Evolutionary conservation across 2,888 invertebrate genomes (phyloP).

Genomic region (Andrena bicolor): DNA sequence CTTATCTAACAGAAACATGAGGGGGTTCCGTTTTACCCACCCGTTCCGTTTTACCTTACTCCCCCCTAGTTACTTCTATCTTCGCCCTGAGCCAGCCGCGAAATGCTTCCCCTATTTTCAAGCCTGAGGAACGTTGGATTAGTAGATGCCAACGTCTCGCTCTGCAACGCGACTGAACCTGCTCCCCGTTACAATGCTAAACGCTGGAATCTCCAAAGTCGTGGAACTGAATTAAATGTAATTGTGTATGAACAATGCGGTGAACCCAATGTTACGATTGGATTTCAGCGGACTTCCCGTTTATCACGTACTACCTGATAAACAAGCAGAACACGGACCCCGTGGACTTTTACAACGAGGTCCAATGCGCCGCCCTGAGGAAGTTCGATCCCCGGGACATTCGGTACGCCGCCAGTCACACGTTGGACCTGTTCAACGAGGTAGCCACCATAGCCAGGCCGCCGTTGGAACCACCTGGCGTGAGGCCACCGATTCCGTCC

Average conservation of each 20-base stretch:
- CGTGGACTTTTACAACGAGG: constrained; percentile 93
- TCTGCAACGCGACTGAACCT: too few relatives aligned
- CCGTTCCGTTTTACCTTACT: too few relatives aligned
- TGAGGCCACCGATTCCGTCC: constrained; percentile 91
- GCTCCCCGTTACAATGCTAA: neutral
- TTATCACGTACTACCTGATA: constrained; percentile 96
- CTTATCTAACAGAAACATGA: too few relatives aligned
- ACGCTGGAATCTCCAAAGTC: neutral
- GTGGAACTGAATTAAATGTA: neutral
- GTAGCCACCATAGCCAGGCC: constrained; percentile 96
- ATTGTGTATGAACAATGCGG: neutral
- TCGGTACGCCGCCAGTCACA: constrained; percentile 94
- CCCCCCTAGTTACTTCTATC: too few relatives aligned
- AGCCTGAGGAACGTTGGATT: too few relatives aligned
- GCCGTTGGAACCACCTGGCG: constrained; percentile 92
- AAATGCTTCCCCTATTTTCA: too few relatives aligned
- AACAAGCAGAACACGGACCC: constrained; percentile 95
- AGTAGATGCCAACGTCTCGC: too few relatives aligned
- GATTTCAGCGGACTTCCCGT: constrained; percentile 93
- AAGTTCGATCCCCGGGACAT: constrained; percentile 94
- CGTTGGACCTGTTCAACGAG: constrained; percentile 94
- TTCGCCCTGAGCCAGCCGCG: too few relatives aligned
- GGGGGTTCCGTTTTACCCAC: too few relatives aligned
- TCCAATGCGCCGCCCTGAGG: constrained; percentile 92
- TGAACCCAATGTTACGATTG: neutral